phyloP scores from a whole-genome alignment of 2,888 invertebrate genomes.

The Agriotes lineatus region DNA sequence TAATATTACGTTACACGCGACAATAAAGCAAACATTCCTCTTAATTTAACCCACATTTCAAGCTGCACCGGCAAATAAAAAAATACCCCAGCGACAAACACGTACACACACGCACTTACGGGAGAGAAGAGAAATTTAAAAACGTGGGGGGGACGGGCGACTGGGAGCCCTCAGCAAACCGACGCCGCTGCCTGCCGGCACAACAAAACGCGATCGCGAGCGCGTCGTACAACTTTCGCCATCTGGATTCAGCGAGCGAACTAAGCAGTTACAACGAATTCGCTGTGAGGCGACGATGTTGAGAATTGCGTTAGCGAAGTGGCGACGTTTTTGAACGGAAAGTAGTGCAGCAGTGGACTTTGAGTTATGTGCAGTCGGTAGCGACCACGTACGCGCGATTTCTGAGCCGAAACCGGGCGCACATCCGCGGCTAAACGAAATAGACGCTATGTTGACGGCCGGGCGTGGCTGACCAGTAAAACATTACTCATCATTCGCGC shows the following conservation, averaged over 20 bases:
- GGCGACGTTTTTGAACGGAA: conserved; percentile 21
- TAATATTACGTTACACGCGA: too few species aligned
- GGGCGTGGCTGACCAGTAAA: conserved; percentile 65
- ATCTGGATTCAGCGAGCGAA: conserved; percentile 52
- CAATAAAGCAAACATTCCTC: too few species aligned
- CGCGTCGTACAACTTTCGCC: conserved; percentile 53
- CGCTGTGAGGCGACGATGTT: conserved; percentile 26
- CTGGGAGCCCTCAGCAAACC: not conserved
- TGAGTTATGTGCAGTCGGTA: not conserved
- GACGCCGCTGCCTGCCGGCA: conserved; percentile 21
- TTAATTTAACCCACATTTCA: too few species aligned
- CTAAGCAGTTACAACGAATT: conserved; percentile 32
- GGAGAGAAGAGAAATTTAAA: not conserved
- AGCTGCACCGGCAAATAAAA: too few species aligned
- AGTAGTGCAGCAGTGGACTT: conserved; percentile 37
- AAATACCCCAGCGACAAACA: too few species aligned
- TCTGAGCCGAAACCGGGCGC: not conserved
- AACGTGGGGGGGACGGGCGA: not conserved
- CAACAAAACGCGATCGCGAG: conserved; percentile 23
- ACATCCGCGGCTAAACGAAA: conserved; percentile 25
- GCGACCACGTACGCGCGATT: not conserved
- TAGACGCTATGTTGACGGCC: conserved; percentile 60
- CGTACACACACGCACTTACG: not conserved
- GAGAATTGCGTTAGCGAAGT: not conserved
- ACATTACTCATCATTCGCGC: conserved; percentile 61